Conservation (phyloP, 2,113 vertebrate species). For the Tonatia bakeri region DNA sequence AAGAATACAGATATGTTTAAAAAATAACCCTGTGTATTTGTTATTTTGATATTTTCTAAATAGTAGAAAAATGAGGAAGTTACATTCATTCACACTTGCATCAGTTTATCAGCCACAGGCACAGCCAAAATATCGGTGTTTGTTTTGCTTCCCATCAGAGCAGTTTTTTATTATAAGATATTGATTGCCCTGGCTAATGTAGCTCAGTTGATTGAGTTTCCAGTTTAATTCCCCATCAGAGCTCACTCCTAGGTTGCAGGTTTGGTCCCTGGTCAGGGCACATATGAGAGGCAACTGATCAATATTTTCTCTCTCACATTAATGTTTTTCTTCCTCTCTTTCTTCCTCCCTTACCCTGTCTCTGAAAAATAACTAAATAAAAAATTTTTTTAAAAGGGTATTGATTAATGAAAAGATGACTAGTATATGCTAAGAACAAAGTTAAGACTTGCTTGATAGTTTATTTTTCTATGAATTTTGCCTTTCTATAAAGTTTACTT, state of each 20-base stretch:
- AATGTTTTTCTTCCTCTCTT: too few species aligned
- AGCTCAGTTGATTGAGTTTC: too few species aligned
- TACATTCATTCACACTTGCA: background rate
- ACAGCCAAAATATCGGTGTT: background rate
- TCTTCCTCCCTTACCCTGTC: too few species aligned
- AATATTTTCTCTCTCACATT: too few species aligned
- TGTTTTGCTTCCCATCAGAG: background rate
- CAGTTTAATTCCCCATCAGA: too few species aligned
- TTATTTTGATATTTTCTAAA: conserved; percentile 21
- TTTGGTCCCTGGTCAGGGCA: too few species aligned
- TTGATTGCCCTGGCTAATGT: background rate
- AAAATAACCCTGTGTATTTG: background rate
- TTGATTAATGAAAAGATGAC: background rate
- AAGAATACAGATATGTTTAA: background rate
- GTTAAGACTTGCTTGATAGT: background rate
- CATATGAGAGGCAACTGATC: too few species aligned
- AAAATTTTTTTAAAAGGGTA: background rate
- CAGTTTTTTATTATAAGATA: conserved; percentile 8
- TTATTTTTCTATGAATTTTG: conserved; percentile 4
- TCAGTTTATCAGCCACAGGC: background rate
- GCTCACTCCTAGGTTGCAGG: too few species aligned
- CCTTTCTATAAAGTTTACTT: background rate
- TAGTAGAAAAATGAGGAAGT: background rate
- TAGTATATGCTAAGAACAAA: conserved; percentile 4
- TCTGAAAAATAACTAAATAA: too few species aligned